phyloP scores from a whole-genome alignment of 2,113 vertebrate genomes.

The Chaetodon auriga region DNA sequence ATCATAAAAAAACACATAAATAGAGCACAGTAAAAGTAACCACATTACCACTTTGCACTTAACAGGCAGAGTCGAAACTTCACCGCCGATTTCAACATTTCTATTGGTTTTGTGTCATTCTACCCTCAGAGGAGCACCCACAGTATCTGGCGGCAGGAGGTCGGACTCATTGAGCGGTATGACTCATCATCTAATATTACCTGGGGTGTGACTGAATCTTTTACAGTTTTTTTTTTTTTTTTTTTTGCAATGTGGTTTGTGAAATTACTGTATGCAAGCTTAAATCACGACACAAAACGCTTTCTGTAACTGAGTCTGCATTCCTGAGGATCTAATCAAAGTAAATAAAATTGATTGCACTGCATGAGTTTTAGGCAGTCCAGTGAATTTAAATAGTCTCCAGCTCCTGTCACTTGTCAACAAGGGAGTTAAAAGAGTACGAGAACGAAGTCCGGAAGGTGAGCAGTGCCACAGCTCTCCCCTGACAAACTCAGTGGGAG shows the following conservation, averaged over 20 bases:
- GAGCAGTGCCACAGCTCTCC: neutral
- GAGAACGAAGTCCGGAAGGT: conserved; percentile 2
- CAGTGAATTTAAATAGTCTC: neutral
- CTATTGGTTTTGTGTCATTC: neutral
- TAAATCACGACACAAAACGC: neutral
- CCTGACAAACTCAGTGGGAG: conserved; percentile 26
- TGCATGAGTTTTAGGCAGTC: neutral
- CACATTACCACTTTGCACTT: too few species aligned
- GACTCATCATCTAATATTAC: conserved; percentile 26
- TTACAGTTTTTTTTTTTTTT: conserved; percentile 13
- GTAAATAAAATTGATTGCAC: neutral
- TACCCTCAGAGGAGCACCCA: neutral
- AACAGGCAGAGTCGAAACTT: neutral
- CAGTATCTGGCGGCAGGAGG: neutral
- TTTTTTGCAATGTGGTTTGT: conserved; percentile 1
- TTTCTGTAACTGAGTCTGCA: neutral
- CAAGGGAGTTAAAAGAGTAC: neutral
- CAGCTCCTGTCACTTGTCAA: neutral
- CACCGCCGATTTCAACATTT: neutral
- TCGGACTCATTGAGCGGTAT: neutral
- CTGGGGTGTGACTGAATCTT: neutral
- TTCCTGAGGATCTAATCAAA: neutral
- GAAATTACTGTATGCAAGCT: neutral
- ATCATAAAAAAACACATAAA: too few species aligned
- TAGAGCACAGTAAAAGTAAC: too few species aligned